Conservation (phyloP, 2,113 vertebrate species). For the Dipodomys merriami region DNA sequence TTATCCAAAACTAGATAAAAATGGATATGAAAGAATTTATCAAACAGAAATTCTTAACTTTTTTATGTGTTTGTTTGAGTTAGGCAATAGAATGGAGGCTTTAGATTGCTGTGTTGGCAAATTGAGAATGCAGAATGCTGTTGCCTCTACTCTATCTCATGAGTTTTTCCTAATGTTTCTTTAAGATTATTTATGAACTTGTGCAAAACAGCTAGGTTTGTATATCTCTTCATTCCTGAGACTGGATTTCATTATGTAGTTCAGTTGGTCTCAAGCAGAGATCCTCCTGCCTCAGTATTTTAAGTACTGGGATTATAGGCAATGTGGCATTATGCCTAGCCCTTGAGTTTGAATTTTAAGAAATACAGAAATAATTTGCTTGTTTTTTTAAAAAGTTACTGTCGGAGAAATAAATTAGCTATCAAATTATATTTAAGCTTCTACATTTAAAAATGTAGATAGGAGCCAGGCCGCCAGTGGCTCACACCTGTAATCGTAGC, state of each 20-base stretch:
- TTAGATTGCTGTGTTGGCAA: no score
- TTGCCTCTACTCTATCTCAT: no score
- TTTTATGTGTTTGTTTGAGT: not conserved
- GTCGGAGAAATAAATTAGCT: conserved; percentile 1
- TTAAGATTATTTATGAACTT: conserved; percentile 9
- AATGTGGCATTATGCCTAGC: no score
- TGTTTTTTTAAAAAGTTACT: conserved; percentile 30
- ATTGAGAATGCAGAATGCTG: no score
- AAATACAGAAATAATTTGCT: conserved; percentile 15
- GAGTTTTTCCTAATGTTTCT: conserved; percentile 6
- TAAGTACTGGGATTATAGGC: no score
- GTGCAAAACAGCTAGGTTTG: not conserved
- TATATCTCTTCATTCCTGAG: not conserved
- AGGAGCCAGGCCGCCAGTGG: no score
- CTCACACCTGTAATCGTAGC: no score
- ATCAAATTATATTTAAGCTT: not conserved
- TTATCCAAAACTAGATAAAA: conserved; percentile 11
- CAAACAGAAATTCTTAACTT: not conserved
- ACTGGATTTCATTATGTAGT: not conserved
- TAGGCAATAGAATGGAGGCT: no score
- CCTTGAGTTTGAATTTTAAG: not conserved
- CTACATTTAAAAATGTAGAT: no score
- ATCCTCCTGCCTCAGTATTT: no score
- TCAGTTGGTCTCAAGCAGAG: no score
- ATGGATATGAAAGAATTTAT: conserved; percentile 25